Evolutionary conservation across 2,888 invertebrate genomes (phyloP).

Genomic region (Gryllus longicercus): DNA sequence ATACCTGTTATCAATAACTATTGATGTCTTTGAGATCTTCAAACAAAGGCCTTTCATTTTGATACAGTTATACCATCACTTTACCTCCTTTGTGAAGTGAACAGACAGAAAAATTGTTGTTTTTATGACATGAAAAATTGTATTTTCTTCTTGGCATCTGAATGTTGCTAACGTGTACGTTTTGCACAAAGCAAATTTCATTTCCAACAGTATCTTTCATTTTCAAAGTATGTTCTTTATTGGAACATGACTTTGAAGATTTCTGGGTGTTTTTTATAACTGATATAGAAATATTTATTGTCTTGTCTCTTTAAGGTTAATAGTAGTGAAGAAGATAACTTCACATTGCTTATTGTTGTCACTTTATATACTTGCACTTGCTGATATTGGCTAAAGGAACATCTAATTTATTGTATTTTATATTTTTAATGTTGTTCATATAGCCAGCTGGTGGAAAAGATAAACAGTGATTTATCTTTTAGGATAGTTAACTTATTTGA

Average conservation of each 20-base stretch:
- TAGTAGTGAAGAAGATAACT: neutral
- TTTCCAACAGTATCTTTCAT: neutral
- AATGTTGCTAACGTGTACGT: neutral
- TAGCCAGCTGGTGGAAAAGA: neutral
- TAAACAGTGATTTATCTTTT: neutral
- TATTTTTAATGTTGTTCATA: neutral
- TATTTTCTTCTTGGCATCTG: neutral
- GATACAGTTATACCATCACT: neutral
- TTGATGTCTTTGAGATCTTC: neutral
- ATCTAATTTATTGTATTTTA: constrained; percentile 3
- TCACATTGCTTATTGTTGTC: neutral
- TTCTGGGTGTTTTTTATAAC: neutral
- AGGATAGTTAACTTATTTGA: neutral
- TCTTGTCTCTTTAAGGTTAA: neutral
- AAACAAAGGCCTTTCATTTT: neutral
- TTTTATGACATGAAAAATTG: too few species aligned
- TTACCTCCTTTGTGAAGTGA: neutral
- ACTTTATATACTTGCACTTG: neutral
- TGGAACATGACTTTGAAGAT: neutral
- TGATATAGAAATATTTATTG: neutral
- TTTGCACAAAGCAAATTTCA: neutral
- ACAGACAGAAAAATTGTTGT: neutral
- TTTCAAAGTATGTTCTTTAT: neutral
- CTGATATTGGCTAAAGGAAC: neutral
- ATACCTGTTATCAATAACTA: neutral